Conservation (phyloP, 2,797 vertebrate genomes). For the Morelia viridis region DNA sequence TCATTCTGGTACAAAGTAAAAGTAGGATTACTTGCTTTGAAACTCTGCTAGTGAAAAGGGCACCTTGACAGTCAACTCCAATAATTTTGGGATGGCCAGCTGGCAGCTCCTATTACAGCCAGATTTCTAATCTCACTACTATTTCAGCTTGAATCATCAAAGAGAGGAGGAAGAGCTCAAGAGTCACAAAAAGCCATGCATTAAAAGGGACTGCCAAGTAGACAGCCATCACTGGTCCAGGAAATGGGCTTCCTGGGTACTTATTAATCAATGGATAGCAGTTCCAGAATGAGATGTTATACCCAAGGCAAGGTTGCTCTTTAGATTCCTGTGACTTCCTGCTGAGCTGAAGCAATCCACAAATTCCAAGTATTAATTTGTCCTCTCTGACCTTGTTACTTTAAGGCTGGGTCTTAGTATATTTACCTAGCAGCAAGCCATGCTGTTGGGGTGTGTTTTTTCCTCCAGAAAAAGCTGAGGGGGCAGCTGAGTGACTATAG, state of each 20-base stretch:
- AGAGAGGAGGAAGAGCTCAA: conserved; percentile 11
- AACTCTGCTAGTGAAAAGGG: conserved; percentile 24
- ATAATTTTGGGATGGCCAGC: conserved; percentile 29
- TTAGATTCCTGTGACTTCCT: neutral
- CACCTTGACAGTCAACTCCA: conserved; percentile 32
- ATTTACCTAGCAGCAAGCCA: neutral
- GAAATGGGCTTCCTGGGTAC: conserved; percentile 2
- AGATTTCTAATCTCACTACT: conserved; percentile 21
- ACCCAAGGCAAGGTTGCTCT: neutral
- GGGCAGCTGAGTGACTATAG: too few species aligned
- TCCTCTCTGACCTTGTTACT: neutral
- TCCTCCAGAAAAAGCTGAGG: too few species aligned
- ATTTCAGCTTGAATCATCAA: conserved; percentile 18
- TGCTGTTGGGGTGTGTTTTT: too few species aligned
- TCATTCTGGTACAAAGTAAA: neutral
- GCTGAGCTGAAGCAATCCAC: neutral
- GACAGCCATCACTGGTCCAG: neutral
- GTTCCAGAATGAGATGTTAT: conserved; percentile 5
- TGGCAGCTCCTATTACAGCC: conserved; percentile 22
- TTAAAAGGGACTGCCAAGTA: conserved; percentile 13
- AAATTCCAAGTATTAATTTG: neutral
- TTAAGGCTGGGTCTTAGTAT: neutral
- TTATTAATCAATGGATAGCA: conserved; percentile 15
- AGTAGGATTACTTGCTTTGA: neutral
- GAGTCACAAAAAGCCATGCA: neutral